These are phyloP conservation scores for Bambusicola thoracicus DNA, from an alignment of 2,113 vertebrate species.

Conservation along the genomic window DNA sequence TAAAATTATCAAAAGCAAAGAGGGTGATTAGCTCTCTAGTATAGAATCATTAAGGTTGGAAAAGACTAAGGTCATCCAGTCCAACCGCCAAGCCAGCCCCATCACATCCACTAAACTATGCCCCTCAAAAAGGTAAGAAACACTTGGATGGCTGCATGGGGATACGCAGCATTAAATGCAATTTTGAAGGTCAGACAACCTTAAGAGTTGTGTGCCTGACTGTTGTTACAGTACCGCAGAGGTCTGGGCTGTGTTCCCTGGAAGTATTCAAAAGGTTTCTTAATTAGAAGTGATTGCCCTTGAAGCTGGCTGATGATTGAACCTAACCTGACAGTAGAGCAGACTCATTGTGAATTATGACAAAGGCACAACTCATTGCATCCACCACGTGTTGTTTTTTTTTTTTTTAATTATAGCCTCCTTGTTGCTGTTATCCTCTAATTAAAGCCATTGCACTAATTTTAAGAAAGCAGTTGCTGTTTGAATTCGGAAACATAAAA, in stretches of 20 bases:
- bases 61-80: too few relatives aligned
- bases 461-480: neutral
- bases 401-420: slow-evolving; percentile 26
- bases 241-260: neutral
- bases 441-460: slow-evolving; percentile 29
- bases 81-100: too few relatives aligned
- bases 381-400: neutral
- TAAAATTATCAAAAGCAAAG: neutral
- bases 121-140: neutral
- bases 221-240: neutral
- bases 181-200: neutral
- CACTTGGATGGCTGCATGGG: neutral
- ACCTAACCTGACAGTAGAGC: neutral
- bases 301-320: slow-evolving; percentile 21
- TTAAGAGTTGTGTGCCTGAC: neutral
- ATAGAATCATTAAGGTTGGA: too few relatives aligned
- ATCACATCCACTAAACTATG: too few relatives aligned
- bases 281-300: slow-evolving; percentile 32
- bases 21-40: neutral
- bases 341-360: neutral
- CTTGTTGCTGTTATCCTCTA: slow-evolving; percentile 25
- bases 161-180: neutral
- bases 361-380: slow-evolving; percentile 10
- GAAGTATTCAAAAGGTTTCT: slow-evolving; percentile 23
- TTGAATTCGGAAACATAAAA: slow-evolving; percentile 8